Evolutionary conservation across 2,113 vertebrate genomes (phyloP).

Genomic region (Pontoporia blainvillei): DNA sequence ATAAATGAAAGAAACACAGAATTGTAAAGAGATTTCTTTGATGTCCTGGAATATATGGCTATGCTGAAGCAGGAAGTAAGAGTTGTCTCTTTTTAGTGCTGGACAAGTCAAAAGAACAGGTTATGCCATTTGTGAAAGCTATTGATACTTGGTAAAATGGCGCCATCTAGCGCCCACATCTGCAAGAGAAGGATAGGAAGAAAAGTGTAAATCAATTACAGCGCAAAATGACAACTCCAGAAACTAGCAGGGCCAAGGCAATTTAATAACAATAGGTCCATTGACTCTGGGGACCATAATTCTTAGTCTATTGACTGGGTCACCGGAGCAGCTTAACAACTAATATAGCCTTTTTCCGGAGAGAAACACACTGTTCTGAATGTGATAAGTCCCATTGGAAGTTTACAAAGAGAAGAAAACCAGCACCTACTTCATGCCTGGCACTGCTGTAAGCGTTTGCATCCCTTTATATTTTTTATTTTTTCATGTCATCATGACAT

Average conservation of each 20-base stretch:
- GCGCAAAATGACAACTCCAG: conserved; percentile 51
- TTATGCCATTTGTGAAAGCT: background rate
- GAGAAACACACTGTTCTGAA: background rate
- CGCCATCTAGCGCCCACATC: conserved; percentile 61
- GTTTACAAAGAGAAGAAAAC: background rate
- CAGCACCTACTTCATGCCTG: background rate
- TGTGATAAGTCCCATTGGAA: background rate
- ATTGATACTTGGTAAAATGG: conserved; percentile 42
- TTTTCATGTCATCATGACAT: background rate
- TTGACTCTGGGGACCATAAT: conserved; percentile 50
- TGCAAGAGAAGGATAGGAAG: background rate
- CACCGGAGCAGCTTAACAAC: conserved; percentile 47
- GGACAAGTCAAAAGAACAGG: background rate
- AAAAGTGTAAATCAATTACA: conserved; percentile 46
- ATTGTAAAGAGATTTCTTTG: background rate
- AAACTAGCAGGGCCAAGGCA: conserved; percentile 20
- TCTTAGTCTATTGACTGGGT: conserved; percentile 39
- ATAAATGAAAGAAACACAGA: conserved; percentile 1
- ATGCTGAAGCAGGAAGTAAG: background rate
- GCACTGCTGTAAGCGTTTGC: background rate
- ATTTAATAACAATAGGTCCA: conserved; percentile 54
- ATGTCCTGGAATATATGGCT: background rate
- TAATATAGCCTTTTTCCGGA: conserved; percentile 9
- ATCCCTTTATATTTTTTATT: background rate
- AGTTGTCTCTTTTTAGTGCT: background rate